Percentiles rank a stretch among this genome's conserved stretches.
phyloP scores from a whole-genome alignment of 2,797 vertebrate species.

The Sebastes itinus region DNA sequence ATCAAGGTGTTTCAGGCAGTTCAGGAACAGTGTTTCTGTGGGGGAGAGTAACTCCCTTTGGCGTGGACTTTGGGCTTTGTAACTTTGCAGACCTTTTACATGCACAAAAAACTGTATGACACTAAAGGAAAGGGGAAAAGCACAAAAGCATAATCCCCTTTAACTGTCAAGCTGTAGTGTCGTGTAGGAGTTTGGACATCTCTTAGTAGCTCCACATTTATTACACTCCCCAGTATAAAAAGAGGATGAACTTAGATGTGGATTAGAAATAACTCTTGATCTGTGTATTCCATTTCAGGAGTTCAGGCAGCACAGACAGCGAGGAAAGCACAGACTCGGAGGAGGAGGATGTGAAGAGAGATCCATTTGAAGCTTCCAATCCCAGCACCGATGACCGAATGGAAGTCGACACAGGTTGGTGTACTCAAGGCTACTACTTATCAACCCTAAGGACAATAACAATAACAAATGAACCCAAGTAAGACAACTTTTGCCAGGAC shows the following conservation, averaged over 20 bases:
- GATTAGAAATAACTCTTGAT: not conserved
- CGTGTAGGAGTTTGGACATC: no score
- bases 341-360: slow-evolving; percentile 94
- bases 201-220: no score
- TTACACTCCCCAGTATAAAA: no score
- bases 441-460: not conserved
- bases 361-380: slow-evolving; percentile 87
- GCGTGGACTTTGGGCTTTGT: no score
- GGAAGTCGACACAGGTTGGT: slow-evolving; percentile 92
- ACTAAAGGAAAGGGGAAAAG: no score
- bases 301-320: slow-evolving; percentile 97
- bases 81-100: no score
- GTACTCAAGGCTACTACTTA: slow-evolving; percentile 10
- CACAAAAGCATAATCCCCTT: no score
- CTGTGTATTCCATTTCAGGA: slow-evolving; percentile 70
- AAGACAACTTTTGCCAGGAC: not conserved
- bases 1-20: no score
- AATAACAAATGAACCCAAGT: not conserved
- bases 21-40: no score
- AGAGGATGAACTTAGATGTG: not conserved
- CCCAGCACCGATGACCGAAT: slow-evolving; percentile 91
- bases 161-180: not conserved
- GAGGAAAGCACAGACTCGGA: slow-evolving; percentile 98
- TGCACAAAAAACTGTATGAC: no score
- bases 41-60: no score